These are phyloP conservation scores for Bombus breviceps DNA, from an alignment of 1,140 invertebrate genomes.

Conservation along the genomic window DNA sequence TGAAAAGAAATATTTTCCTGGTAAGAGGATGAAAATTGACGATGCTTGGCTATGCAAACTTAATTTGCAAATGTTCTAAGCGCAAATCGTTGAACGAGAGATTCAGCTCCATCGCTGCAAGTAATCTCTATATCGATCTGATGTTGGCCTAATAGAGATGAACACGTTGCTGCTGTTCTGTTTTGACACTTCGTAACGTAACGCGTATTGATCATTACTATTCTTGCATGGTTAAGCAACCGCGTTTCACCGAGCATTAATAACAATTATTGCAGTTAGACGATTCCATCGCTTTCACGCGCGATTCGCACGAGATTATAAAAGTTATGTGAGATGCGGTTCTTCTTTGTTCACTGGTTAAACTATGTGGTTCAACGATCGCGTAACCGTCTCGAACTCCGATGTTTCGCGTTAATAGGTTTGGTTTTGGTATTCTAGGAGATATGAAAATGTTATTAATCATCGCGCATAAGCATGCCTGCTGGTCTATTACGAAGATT, in stretches of 20 bases:
- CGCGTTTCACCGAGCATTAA: slow-evolving; percentile 33
- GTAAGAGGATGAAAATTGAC: background rate
- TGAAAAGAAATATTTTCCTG: too few relatives aligned
- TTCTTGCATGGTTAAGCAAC: slow-evolving; percentile 8
- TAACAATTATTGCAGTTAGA: slow-evolving; percentile 29
- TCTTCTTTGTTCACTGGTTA: slow-evolving; percentile 11
- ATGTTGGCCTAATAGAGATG: slow-evolving; percentile 13
- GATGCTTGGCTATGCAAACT: background rate
- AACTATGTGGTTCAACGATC: slow-evolving; percentile 58
- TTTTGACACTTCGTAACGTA: background rate
- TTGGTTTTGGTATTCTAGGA: slow-evolving; percentile 45
- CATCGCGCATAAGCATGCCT: slow-evolving; percentile 42
- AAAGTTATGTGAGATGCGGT: slow-evolving; percentile 34
- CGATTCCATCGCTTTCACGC: background rate
- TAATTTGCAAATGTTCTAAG: background rate
- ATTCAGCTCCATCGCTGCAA: background rate
- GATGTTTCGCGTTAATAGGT: slow-evolving; percentile 54
- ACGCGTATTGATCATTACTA: slow-evolving; percentile 19
- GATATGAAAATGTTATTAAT: slow-evolving; percentile 69
- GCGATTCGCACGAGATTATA: slow-evolving; percentile 25
- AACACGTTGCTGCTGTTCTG: slow-evolving; percentile 25
- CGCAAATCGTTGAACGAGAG: background rate
- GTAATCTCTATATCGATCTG: background rate
- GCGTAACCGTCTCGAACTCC: slow-evolving; percentile 58
- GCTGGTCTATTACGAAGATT: slow-evolving; percentile 50